Evolutionary conservation across 2,113 vertebrate genomes (phyloP).

Genomic region (Oryzias celebensis): DNA sequence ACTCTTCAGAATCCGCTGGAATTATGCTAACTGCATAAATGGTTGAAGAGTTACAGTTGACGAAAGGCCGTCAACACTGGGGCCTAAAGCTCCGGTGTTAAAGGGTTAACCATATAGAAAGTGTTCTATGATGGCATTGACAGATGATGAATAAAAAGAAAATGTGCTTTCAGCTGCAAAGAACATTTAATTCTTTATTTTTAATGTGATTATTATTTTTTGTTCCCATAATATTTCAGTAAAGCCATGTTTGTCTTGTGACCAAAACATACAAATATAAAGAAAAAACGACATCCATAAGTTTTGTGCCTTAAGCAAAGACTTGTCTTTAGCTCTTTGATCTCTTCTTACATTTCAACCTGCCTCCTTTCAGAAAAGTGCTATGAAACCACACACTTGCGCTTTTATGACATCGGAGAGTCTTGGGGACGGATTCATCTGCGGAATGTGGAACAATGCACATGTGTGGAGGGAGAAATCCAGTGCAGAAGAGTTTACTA

Average conservation of each 20-base stretch:
- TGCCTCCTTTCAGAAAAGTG: constrained; percentile 81
- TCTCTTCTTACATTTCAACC: constrained; percentile 47
- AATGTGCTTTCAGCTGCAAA: no score
- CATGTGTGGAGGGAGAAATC: constrained; percentile 65
- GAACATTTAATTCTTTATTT: no score
- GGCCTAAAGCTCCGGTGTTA: no score
- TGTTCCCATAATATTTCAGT: no score
- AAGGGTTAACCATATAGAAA: no score
- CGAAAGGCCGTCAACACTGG: no score
- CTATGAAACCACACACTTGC: constrained; percentile 83
- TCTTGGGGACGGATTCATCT: constrained; percentile 85
- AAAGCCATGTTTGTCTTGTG: background rate
- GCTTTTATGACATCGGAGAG: constrained; percentile 79
- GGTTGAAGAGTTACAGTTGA: no score
- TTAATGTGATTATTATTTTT: no score
- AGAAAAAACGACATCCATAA: background rate
- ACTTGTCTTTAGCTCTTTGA: constrained; percentile 22
- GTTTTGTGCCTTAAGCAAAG: background rate
- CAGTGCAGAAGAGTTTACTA: constrained; percentile 72
- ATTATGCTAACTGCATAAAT: no score
- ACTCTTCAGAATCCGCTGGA: no score
- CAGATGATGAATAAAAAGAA: no score
- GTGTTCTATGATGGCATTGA: no score
- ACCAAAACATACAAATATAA: background rate
- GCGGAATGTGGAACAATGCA: constrained; percentile 83